Conservation (phyloP, 2,888 invertebrate species). For the Gasteruption jaculator region DNA sequence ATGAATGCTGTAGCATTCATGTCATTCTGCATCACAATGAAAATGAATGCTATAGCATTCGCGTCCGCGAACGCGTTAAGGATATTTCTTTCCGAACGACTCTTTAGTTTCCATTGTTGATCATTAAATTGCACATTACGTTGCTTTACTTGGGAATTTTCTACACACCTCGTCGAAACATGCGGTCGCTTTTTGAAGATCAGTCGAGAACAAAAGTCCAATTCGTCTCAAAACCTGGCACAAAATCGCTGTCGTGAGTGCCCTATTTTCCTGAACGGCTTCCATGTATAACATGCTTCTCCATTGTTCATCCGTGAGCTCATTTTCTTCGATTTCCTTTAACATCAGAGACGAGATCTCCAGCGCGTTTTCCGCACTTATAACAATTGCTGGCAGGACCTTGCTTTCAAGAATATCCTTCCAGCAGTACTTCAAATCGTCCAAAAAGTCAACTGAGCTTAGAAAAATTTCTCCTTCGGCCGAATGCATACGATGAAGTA, state of each 20-base stretch:
- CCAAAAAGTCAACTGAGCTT: constrained; percentile 25
- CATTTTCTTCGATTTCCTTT: constrained; percentile 21
- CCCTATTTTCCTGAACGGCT: constrained; percentile 28
- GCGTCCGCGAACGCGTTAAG: too few species aligned
- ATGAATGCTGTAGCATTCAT: too few species aligned
- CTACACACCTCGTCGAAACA: too few species aligned
- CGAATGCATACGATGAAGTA: constrained; percentile 26
- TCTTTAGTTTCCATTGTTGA: too few species aligned
- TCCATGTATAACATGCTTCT: constrained; percentile 24
- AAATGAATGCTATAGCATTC: too few species aligned
- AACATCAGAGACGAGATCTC: constrained; percentile 29
- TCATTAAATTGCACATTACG: too few species aligned
- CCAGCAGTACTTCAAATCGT: constrained; percentile 32
- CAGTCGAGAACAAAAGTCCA: too few species aligned
- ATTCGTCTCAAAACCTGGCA: constrained; percentile 27
- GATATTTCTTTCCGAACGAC: too few species aligned
- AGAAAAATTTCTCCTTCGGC: constrained; percentile 16
- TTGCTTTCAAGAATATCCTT: constrained; percentile 29
- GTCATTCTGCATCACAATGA: too few species aligned
- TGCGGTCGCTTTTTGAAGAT: too few species aligned
- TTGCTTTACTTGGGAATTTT: too few species aligned
- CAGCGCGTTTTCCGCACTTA: constrained; percentile 29
- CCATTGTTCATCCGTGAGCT: constrained; percentile 24
- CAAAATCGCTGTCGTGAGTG: constrained; percentile 27
- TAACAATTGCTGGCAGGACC: constrained; percentile 25